Base-by-base conservation (phyloP, 2,888 invertebrate genomes). In the Morinoia aosen region DNA sequence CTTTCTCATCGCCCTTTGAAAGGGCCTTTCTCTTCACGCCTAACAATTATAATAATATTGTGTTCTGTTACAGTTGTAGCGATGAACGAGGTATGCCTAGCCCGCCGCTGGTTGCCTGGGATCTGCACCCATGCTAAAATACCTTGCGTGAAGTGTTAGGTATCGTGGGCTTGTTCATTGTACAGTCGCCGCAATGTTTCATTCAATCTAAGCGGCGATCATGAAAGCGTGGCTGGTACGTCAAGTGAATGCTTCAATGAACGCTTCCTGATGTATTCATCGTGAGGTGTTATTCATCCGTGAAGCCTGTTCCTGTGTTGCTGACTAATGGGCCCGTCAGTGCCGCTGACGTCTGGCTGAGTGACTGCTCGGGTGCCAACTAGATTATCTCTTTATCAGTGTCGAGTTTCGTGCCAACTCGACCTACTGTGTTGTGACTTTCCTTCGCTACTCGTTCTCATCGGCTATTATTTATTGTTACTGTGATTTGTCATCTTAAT, bases 351-450 rank as follows among this genome's bases (percentile, higher is more conserved):
- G 33, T 76, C 25, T 76, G 76, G 33, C 76, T 16, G 76, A 25
- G 25, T 33, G 76, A 33, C 76, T 76, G 76, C 76, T 33, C 25
- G 76, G 76, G 25, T 33, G 76, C 76, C 76, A 33, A 33, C 76
- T 76, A 33, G 61, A 61, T 76, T 10, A 76, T 76, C 76, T 33
- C 76, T 76, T 16, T 33, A 33, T 33, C 33, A 76, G 76, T 16
- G 33, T 76, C 76, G 76, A 76, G 76, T 76, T 76, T 76, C 76
- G 76, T 76, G 76, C 76, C 76, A 76, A 33, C 76, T 76, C 76
- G 19, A 33, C 76, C 33, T 76, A 33, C 76, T 0, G 33, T 33
- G 8, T 33, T 33, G 12, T 33, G 8, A 76, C 76, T 76, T 76
- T 76, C 33, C 33, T 76, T 33, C 12, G 61, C 76, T 76, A 33